Evolutionary conservation across 2,797 vertebrate genomes (phyloP).

Genomic region (Catamblyrhynchus diadema): DNA sequence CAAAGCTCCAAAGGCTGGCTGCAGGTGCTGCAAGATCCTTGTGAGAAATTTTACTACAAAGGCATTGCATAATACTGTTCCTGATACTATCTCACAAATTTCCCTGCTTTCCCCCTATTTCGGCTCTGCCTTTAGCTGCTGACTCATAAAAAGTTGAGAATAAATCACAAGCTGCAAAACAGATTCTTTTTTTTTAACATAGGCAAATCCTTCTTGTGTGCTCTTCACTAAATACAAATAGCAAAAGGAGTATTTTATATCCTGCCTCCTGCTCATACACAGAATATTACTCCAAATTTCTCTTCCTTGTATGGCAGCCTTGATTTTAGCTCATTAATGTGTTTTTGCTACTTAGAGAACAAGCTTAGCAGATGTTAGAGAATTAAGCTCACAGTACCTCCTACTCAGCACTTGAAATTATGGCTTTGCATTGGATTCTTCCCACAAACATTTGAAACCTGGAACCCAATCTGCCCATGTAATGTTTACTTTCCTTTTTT

Average conservation of each 20-base stretch:
- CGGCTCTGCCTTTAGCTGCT: neutral
- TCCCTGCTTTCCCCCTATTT: slow-evolving; percentile 7
- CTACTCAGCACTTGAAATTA: slow-evolving; percentile 58
- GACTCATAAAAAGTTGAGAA: slow-evolving; percentile 41
- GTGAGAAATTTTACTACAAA: slow-evolving; percentile 23
- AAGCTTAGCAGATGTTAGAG: slow-evolving; percentile 54
- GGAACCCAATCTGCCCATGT: slow-evolving; percentile 38
- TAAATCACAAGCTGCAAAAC: neutral
- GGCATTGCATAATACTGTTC: neutral
- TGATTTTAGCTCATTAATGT: slow-evolving; percentile 55
- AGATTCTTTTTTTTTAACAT: neutral
- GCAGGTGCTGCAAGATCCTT: slow-evolving; percentile 43
- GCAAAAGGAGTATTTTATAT: slow-evolving; percentile 3
- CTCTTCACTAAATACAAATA: neutral
- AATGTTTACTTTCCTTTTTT: slow-evolving; percentile 59
- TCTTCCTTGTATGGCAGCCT: slow-evolving; percentile 3
- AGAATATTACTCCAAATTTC: slow-evolving; percentile 2
- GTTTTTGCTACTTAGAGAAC: slow-evolving; percentile 44
- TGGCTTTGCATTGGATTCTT: slow-evolving; percentile 49
- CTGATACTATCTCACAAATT: neutral
- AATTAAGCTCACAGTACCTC: slow-evolving; percentile 52
- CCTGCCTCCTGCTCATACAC: neutral
- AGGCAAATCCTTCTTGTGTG: neutral
- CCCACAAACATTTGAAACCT: slow-evolving; percentile 66
- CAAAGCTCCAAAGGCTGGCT: slow-evolving; percentile 19